These are phyloP conservation scores for Glyptemys insculpta DNA, from an alignment of 2,797 vertebrate species.

Conservation along the genomic window DNA sequence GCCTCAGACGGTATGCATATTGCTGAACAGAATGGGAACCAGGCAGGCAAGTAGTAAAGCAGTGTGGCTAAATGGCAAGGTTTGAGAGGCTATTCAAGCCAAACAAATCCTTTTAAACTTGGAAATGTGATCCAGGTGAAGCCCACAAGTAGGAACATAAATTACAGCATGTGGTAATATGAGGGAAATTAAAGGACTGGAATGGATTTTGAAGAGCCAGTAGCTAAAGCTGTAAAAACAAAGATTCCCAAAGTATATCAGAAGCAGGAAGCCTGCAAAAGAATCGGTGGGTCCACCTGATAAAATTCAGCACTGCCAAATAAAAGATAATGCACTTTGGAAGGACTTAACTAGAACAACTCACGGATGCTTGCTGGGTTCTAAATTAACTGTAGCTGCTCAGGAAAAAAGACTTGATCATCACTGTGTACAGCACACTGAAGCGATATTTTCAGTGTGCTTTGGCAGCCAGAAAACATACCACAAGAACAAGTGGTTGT, in stretches of 20 bases:
- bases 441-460: background rate
- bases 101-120: background rate
- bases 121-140: background rate
- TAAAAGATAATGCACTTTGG: background rate
- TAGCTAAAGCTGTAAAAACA: background rate
- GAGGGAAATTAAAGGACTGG: background rate
- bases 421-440: too few species aligned
- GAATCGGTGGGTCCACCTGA: background rate
- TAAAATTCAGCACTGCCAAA: background rate
- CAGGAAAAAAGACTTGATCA: background rate
- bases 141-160: background rate
- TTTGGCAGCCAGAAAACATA: background rate
- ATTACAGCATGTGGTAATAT: background rate
- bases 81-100: background rate
- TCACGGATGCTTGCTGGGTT: background rate
- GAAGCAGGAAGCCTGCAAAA: background rate
- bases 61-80: background rate
- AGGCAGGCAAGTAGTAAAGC: background rate
- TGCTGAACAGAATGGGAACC: background rate
- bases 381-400: background rate
- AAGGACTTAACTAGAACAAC: background rate
- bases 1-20: background rate
- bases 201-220: background rate
- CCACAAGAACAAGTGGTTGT: fast-evolving
- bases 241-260: background rate